Evolutionary conservation across 2,888 invertebrate species (phyloP).

Genomic region (Pteria penguin): DNA sequence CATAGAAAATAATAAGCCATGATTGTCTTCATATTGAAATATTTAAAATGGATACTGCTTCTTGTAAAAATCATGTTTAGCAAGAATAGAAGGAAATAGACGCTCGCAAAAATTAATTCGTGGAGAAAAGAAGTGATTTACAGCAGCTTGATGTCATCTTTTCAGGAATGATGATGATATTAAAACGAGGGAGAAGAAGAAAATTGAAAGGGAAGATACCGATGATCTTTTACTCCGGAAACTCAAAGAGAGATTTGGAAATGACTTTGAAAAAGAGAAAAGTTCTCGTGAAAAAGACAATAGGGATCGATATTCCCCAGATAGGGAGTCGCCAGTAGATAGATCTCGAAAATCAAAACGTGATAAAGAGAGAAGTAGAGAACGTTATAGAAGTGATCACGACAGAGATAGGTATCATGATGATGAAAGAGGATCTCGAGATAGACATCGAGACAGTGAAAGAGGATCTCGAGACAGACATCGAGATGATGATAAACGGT

Average conservation of each 20-base stretch:
- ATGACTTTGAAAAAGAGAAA: slow-evolving; percentile 11
- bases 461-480: not conserved
- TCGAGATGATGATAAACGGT: not conserved
- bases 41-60: not conserved
- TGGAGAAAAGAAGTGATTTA: no score
- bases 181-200: not conserved
- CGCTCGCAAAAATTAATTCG: no score
- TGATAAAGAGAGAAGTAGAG: slow-evolving; percentile 38
- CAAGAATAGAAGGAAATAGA: no score
- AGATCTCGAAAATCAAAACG: slow-evolving; percentile 22
- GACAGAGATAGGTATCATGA: slow-evolving; percentile 38
- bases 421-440: not conserved
- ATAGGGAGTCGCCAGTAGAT: slow-evolving; percentile 20
- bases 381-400: slow-evolving; percentile 38
- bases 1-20: no score
- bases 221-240: slow-evolving; percentile 9
- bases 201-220: slow-evolving; percentile 16
- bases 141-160: no score
- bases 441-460: slow-evolving; percentile 14
- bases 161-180: slow-evolving; percentile 1
- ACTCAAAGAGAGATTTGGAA: slow-evolving; percentile 34
- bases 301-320: not conserved
- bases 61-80: no score
- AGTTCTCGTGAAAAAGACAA: slow-evolving; percentile 20
- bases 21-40: not conserved